Conservation (phyloP, 2,888 invertebrate genomes). For the Drosophila neotestacea region DNA sequence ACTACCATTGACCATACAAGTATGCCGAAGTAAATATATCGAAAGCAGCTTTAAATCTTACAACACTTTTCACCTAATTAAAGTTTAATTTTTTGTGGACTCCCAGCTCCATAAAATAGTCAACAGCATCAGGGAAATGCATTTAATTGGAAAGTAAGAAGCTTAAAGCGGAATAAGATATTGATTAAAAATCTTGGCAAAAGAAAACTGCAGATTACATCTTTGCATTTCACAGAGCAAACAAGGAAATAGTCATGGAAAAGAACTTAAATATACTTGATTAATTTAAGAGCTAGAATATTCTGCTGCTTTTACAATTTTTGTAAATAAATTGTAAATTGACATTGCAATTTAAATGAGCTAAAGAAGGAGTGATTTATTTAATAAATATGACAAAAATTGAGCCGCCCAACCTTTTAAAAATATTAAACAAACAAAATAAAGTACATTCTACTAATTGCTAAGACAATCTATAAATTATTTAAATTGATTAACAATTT, state of each 20-base stretch:
- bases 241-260: background rate
- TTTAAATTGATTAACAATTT: too few species aligned
- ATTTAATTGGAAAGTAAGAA: conserved; percentile 34
- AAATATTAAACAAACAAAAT: too few species aligned
- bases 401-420: too few species aligned
- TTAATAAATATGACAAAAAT: too few species aligned
- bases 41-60: conserved; percentile 12
- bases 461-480: too few species aligned
- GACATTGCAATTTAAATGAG: too few species aligned
- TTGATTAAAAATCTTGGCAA: background rate
- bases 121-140: conserved; percentile 10
- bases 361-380: too few species aligned
- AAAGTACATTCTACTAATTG: too few species aligned
- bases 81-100: conserved; percentile 7
- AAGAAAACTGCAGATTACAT: background rate
- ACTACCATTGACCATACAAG: background rate
- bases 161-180: conserved; percentile 26
- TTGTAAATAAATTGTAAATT: too few species aligned
- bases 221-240: background rate
- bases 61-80: conserved; percentile 17
- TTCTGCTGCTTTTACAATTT: too few species aligned
- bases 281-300: too few species aligned
- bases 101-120: conserved; percentile 5
- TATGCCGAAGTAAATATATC: background rate
- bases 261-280: background rate